Evolutionary conservation across 2,797 vertebrate species (phyloP), one percentile per base, ranked within the genome.

Genomic region (Borostomias antarcticus): DNA sequence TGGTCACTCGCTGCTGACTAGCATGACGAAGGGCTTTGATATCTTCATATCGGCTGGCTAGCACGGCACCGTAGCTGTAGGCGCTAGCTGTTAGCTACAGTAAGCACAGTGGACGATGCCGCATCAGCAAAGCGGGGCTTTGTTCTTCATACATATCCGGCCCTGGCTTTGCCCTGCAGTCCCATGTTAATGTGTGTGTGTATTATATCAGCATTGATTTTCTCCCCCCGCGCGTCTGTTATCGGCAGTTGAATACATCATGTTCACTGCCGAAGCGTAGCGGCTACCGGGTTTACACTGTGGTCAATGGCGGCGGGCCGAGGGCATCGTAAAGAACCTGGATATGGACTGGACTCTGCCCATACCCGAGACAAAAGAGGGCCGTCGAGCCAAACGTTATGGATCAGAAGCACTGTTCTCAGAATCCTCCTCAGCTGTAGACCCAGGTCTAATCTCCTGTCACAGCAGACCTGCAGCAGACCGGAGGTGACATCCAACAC

Each of bases 151-250:
- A 5, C 40, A 2, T 15, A 17, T 17, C 40, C 15, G n/a, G 40
- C 40, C 40, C 15, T 71, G 25, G 58, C 58, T 25, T 61, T 61
- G 66, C 32, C 66, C 30, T 21, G 71, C 68, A 40, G 57, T 68
- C 60, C 64, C 54, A 57, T 78, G 75, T 83, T 82, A 86, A 83
- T 83, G 70, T 66, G 73, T 78, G 73, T 78, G 69, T 79, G 75
- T 86, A 83, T 87, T 87, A 82, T 84, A 82, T 82, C 72, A 68
- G 75, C 78, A 89, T 88, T 77, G 87, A 90, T 91, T 89, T 90
- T 79, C 70, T 62, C 50, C 62, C 45, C 73, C 60, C 51, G 68
- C 73, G 35, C 70, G 61, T 67, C 75, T 47, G 61, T 78, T 75
- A 82, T 87, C 68, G 82, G 85, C 87, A 79, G 70, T 66, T 80